Conservation (phyloP, 2,113 vertebrate species). For the Candoia aspera region DNA sequence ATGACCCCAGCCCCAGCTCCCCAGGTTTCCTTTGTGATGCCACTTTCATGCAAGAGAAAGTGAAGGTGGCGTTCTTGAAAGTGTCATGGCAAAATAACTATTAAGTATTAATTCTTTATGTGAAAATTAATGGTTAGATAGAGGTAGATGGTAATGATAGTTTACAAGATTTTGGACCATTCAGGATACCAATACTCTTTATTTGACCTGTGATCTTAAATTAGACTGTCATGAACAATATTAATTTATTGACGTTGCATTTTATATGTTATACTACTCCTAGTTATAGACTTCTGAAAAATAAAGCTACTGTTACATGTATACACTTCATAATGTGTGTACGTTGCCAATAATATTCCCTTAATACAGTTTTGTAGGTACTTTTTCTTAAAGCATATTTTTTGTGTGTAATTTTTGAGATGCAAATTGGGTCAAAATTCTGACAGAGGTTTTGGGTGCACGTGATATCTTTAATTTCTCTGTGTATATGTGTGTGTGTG, state of each 20-base stretch:
- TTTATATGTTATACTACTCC: not conserved
- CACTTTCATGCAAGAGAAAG: not conserved
- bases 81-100: not conserved
- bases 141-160: not conserved
- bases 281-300: not conserved
- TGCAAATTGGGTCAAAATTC: not conserved
- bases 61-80: not conserved
- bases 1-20: not conserved
- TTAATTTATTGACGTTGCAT: too few species aligned
- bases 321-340: not conserved
- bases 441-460: not conserved
- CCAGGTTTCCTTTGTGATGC: not conserved
- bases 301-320: not conserved
- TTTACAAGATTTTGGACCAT: not conserved
- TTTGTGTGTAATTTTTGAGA: not conserved
- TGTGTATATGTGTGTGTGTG: not conserved
- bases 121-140: not conserved
- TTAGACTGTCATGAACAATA: too few species aligned
- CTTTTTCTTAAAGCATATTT: not conserved
- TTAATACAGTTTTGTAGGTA: not conserved
- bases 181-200: not conserved
- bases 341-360: not conserved
- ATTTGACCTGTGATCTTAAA: too few species aligned
- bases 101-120: not conserved
- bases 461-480: not conserved